Evolutionary conservation across 2,113 vertebrate genomes (phyloP).

Genomic region (Catharus minimus): DNA sequence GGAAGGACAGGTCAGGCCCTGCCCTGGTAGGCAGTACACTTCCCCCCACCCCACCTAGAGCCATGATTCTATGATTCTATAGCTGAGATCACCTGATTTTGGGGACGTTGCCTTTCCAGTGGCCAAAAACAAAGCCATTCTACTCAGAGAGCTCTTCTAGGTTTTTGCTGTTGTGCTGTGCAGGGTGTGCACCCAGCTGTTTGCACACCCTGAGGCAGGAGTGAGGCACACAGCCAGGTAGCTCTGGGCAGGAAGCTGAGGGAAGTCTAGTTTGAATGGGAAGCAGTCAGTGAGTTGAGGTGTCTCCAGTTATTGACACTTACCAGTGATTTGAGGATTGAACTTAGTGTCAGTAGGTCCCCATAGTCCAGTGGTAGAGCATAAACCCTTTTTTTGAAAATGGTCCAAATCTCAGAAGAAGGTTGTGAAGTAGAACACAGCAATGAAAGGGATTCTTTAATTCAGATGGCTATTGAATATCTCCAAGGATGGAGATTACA

Average conservation of each 20-base stretch:
- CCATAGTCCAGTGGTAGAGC: neutral
- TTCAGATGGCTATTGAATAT: neutral
- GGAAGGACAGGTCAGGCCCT: neutral
- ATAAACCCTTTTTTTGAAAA: neutral
- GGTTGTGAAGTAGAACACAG: neutral
- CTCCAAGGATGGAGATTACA: neutral
- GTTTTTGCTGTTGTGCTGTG: neutral
- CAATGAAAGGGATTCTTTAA: neutral
- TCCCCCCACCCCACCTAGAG: neutral
- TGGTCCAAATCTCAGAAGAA: neutral
- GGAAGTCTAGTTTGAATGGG: neutral
- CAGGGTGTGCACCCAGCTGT: neutral
- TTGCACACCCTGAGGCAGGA: neutral
- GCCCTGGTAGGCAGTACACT: neutral
- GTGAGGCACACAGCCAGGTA: neutral
- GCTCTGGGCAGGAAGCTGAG: neutral
- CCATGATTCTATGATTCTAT: neutral
- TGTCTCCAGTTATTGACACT: neutral
- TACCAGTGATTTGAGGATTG: neutral
- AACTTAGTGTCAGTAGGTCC: neutral
- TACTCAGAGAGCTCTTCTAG: neutral
- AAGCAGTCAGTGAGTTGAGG: neutral
- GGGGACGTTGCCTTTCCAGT: neutral
- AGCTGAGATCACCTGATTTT: neutral
- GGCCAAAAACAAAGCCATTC: neutral